phyloP scores from a whole-genome alignment of 2,797 vertebrate species.

The Molossus alvarezi region DNA sequence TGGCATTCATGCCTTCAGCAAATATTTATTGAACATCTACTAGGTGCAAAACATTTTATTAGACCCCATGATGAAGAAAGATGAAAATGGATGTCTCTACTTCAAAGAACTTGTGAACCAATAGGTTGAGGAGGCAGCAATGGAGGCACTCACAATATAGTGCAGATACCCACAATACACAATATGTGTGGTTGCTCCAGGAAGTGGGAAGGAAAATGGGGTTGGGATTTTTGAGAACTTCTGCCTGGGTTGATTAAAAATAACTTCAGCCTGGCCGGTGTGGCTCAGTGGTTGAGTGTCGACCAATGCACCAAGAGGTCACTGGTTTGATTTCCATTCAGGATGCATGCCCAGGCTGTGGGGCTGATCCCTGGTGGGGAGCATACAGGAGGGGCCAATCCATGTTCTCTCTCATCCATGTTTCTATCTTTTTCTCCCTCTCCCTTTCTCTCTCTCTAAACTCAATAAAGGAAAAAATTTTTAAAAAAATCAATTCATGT shows the following conservation, averaged over 20 bases:
- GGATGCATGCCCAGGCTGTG: no score
- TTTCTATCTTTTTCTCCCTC: no score
- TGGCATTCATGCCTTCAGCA: slow-evolving; percentile 22
- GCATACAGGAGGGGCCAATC: no score
- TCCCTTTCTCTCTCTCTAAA: no score
- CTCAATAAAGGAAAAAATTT: no score
- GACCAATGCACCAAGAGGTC: no score
- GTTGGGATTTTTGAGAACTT: slow-evolving; percentile 47
- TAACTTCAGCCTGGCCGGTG: not conserved
- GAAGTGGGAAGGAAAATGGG: not conserved
- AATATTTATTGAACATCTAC: slow-evolving; percentile 8
- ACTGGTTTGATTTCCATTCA: no score
- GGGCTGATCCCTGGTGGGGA: no score
- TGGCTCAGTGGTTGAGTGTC: no score
- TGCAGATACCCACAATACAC: not conserved
- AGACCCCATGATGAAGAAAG: not conserved
- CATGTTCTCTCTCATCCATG: no score
- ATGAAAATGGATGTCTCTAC: slow-evolving; percentile 36
- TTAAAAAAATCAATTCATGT: not conserved
- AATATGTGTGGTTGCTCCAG: not conserved
- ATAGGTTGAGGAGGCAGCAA: slow-evolving; percentile 20
- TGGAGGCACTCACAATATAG: not conserved
- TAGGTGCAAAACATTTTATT: slow-evolving; percentile 3
- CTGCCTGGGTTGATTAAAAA: slow-evolving; percentile 26
- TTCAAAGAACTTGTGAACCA: slow-evolving; percentile 14